Evolutionary conservation across 1,140 invertebrate genomes (phyloP), one percentile per base, ranked within the genome.

Genomic region (Dendroctonus valens): DNA sequence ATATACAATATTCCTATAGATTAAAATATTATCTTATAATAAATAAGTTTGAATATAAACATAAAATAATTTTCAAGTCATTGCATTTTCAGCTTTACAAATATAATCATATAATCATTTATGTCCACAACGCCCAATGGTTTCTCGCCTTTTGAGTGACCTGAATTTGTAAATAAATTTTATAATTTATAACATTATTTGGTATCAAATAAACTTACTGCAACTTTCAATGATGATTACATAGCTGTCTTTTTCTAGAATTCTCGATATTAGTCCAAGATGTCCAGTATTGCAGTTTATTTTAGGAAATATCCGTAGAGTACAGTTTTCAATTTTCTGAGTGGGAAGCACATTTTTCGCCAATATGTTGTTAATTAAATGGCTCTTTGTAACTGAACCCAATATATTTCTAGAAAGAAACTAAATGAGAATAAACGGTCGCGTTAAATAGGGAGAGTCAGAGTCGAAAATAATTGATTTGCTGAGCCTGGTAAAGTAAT

Each of bases 161-260:
- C 66, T 58, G n/a, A 38, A 15, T 26, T 59, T 67, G 49, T 54
- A 67, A 67, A 41, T 14, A 37, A 7, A 39, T 26, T 14, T 7
- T 63, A n/a, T 7, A 64, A 46, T 53, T 46, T 6, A 4, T 7
- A 8, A 11, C 14, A 54, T 8, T 26, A 37, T 12, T 3, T 53
- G 50, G 14, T 11, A 9, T 11, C 15, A 54, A 3, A n/a, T 3
- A 53, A 37, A 46, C 44, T 53, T 68, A 73, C 73, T 67, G 55
- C 72, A 41, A 44, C 58, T 73, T 67, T 81, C 73, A 40, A 78
- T 75, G 11, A 96, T 84, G 6, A 95, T 76, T 0, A 89, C 91
- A 77, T 87, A 94, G 49, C 88, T 81, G 69, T 94, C 88, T 42
- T 86, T 88, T 76, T 95, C 90, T 12, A 97, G 81, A 71, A 94